A percentile compares a stretch with the other conserved stretches of the same genome.
phyloP scores from a whole-genome alignment of 2,113 vertebrate species.

The Triplophysa dalaica region DNA sequence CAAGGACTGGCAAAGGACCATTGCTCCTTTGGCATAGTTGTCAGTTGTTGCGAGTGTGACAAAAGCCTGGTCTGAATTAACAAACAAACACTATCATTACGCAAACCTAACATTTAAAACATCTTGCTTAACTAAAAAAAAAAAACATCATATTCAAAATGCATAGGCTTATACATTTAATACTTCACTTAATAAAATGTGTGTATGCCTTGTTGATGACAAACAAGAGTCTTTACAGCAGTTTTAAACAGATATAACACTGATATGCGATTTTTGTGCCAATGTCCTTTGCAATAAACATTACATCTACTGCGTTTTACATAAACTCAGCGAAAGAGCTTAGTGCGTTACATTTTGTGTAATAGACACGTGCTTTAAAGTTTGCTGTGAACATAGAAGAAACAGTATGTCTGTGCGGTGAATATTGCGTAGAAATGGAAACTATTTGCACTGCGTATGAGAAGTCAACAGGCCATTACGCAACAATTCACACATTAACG shows the following conservation, averaged over 20 bases:
- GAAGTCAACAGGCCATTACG: slow-evolving; percentile 5
- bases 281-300: neutral
- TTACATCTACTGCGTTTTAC: neutral
- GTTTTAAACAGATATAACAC: too few species aligned
- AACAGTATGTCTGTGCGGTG: neutral
- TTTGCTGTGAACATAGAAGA: neutral
- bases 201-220: too few species aligned
- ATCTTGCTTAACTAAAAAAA: too few species aligned
- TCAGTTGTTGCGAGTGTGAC: slow-evolving; percentile 97
- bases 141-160: too few species aligned
- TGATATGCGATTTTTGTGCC: neutral
- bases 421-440: neutral
- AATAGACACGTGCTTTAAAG: too few species aligned
- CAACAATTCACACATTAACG: neutral
- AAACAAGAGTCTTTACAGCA: too few species aligned
- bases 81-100: neutral
- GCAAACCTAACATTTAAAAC: neutral
- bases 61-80: slow-evolving; percentile 88
- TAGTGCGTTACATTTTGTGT: too few species aligned
- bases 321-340: too few species aligned
- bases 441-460: neutral
- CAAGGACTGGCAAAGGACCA: slow-evolving; percentile 90
- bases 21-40: slow-evolving; percentile 88
- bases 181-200: too few species aligned
- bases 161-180: too few species aligned